These are phyloP conservation scores for Bos taurus DNA, from an alignment of 2,113 vertebrate species.

Conservation along the genomic window ARS-UCD2.0 NC_037332.1:69188001-69188500, in stretches of 20 bases:
- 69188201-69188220: not conserved
- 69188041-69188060: not conserved
- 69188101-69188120: not conserved
- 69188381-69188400: not conserved
- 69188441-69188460: not conserved
- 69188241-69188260: not conserved
- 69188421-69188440: not conserved
- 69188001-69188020: not conserved
- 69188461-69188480: not conserved
- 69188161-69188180: not conserved
- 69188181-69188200: not conserved
- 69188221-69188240: not conserved
- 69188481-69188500: not conserved
- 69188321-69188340: not conserved
- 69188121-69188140: not conserved
- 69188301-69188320: not conserved
- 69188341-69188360: not conserved
- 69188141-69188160: not conserved
- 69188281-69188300: not conserved
- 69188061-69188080: not conserved
- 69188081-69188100: not conserved
- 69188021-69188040: not conserved
- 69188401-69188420: not conserved
- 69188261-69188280: not conserved
- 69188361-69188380: not conserved